These are phyloP conservation scores for Octopus sinensis DNA, from an alignment of 1,140 invertebrate species.

Conservation along the genomic window DNA sequence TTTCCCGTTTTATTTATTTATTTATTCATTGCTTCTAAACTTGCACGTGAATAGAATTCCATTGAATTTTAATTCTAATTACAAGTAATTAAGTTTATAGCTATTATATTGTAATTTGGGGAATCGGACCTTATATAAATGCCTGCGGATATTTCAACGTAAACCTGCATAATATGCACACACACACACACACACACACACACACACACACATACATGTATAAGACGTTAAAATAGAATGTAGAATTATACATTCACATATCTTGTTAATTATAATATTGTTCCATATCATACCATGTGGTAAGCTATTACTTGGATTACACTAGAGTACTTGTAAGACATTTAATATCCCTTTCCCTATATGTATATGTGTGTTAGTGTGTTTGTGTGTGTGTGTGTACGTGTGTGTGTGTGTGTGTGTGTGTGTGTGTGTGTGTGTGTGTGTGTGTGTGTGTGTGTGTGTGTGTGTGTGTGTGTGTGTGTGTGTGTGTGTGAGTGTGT, in stretches of 20 bases:
- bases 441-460: too few species aligned
- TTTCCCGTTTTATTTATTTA: too few species aligned
- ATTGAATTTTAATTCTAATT: too few species aligned
- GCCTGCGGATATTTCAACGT: neutral
- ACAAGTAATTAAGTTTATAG: too few species aligned
- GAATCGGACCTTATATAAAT: too few species aligned
- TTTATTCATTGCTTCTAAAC: too few species aligned
- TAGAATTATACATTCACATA: neutral
- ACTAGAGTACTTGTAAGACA: too few species aligned
- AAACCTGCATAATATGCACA: neutral
- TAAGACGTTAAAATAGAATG: neutral
- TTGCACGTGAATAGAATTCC: too few species aligned
- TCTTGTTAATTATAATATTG: neutral
- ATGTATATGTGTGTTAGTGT: neutral
- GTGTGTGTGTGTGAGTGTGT: too few species aligned
- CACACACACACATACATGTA: neutral
- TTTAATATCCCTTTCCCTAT: neutral
- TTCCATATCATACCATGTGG: neutral
- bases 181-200: conserved; percentile 2
- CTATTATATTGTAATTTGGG: too few species aligned
- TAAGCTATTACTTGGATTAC: too few species aligned
- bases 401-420: neutral
- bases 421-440: neutral
- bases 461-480: too few species aligned
- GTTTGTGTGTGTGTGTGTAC: neutral